These are phyloP conservation scores for Ladona fulva DNA, from an alignment of 1,140 invertebrate species.

Conservation along the genomic window DNA sequence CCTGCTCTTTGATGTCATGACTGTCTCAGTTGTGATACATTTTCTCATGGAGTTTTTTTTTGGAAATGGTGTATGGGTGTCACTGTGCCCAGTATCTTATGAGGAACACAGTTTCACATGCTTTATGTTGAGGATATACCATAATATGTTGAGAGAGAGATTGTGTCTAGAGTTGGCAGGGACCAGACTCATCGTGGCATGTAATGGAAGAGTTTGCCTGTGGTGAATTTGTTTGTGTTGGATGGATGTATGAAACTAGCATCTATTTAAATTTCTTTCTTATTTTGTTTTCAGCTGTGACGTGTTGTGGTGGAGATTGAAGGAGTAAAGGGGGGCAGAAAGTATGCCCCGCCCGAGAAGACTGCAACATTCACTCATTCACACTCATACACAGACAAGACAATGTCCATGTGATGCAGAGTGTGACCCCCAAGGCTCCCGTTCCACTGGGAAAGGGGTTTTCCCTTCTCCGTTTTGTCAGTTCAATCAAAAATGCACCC, in stretches of 20 bases:
- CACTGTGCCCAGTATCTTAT: too few relatives aligned
- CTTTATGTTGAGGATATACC: conserved; percentile 2
- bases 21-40: too few relatives aligned
- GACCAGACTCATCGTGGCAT: background rate
- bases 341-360: background rate
- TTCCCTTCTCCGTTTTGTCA: background rate
- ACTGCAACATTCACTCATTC: background rate
- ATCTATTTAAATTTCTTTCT: background rate
- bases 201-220: background rate
- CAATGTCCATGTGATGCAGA: background rate
- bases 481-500: too few relatives aligned
- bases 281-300: conserved; percentile 10
- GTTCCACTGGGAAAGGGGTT: background rate
- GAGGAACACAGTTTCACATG: background rate
- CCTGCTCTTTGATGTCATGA: too few relatives aligned
- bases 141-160: background rate
- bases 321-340: background rate
- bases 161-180: background rate
- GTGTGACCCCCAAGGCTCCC: background rate
- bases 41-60: too few relatives aligned
- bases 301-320: conserved; percentile 4
- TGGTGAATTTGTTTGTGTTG: conserved; percentile 5
- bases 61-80: too few relatives aligned
- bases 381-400: background rate
- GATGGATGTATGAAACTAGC: background rate